These are phyloP conservation scores for Prinia subflava DNA, from an alignment of 2,113 vertebrate genomes.

Conservation along the genomic window DNA sequence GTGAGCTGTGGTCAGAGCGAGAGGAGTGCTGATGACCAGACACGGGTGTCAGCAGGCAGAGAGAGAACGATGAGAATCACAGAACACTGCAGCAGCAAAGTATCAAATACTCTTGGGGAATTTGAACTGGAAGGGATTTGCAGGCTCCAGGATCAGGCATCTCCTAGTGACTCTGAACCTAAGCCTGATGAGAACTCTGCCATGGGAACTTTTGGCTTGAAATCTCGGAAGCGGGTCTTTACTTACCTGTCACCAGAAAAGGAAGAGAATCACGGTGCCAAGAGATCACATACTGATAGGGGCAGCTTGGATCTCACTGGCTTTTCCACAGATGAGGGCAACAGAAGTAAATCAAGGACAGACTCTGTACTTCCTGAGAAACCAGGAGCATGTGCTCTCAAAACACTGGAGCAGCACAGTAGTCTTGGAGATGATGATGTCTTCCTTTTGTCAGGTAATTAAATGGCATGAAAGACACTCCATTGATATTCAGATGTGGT, in stretches of 20 bases:
- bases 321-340: background rate
- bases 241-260: background rate
- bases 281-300: slow-evolving; percentile 19
- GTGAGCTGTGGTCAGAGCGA: background rate
- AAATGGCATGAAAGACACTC: background rate
- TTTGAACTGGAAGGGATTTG: slow-evolving; percentile 86
- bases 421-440: slow-evolving; percentile 32
- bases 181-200: slow-evolving; percentile 34
- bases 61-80: background rate
- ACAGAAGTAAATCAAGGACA: background rate
- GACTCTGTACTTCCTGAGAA: background rate
- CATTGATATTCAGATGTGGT: background rate
- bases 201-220: slow-evolving; percentile 35
- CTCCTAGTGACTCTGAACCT: slow-evolving; percentile 56
- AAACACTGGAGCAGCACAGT: background rate
- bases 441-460: slow-evolving; percentile 69
- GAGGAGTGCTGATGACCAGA: slow-evolving; percentile 35
- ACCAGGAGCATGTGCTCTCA: background rate
- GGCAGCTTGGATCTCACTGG: slow-evolving; percentile 7
- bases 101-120: slow-evolving; percentile 69
- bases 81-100: background rate
- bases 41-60: background rate
- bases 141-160: slow-evolving; percentile 79
- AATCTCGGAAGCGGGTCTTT: slow-evolving; percentile 58
- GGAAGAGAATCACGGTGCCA: background rate